Percentiles rank a stretch among this genome's conserved stretches.
phyloP scores from a whole-genome alignment of 2,888 invertebrate genomes.

The Escarpia spicata region DNA sequence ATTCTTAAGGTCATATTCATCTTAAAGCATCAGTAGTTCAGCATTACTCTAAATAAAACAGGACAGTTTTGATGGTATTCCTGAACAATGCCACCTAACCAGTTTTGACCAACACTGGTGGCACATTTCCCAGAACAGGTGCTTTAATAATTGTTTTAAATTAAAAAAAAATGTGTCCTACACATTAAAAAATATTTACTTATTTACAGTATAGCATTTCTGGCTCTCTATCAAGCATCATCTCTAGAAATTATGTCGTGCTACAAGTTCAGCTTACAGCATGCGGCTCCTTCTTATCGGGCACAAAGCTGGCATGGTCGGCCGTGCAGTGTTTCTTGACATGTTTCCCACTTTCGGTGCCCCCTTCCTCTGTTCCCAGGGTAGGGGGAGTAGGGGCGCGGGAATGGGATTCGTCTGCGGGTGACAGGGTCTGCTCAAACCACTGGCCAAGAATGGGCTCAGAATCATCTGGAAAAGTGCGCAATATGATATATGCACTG shows the following conservation, averaged over 20 bases:
- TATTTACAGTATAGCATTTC: neutral
- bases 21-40: too few relatives aligned
- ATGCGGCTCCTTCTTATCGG: constrained; percentile 82
- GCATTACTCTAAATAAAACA: too few relatives aligned
- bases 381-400: constrained; percentile 49
- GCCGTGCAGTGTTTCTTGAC: constrained; percentile 34
- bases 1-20: too few relatives aligned
- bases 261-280: constrained; percentile 67
- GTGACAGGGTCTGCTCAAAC: constrained; percentile 93
- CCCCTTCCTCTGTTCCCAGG: constrained; percentile 46
- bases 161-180: too few relatives aligned
- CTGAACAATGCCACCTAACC: too few relatives aligned
- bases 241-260: neutral
- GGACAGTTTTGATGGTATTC: too few relatives aligned
- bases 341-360: constrained; percentile 43
- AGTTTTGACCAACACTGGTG: too few relatives aligned
- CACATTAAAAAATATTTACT: neutral
- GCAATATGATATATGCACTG: too few relatives aligned
- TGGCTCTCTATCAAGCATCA: neutral
- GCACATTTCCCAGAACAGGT: too few relatives aligned
- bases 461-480: constrained; percentile 62
- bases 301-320: constrained; percentile 70
- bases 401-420: constrained; percentile 68
- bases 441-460: constrained; percentile 90
- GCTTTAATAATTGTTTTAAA: too few relatives aligned